Evolutionary conservation across 2,113 vertebrate species (phyloP), one percentile per base, ranked within the genome.

Genomic region (Pygathrix nemaeus): DNA sequence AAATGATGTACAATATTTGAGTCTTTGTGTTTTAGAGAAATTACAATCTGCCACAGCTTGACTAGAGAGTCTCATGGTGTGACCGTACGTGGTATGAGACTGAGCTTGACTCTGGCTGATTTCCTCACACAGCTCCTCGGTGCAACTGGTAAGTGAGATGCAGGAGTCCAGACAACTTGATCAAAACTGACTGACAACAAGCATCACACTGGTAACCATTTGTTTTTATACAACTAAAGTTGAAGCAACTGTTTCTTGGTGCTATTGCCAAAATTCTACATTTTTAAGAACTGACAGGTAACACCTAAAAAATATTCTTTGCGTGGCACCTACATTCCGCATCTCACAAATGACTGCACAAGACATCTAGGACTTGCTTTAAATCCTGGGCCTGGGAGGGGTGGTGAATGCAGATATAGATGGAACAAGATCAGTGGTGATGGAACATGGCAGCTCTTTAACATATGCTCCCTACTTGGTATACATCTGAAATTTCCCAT

Each of bases 281-380:
- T 70, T 66, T 86, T 90, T 87, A 89, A 96, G 81, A 92, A 94
- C n/a, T 79, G 57, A 68, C 10, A 59, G 25, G 43, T 84, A 85
- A 76, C 1, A 70, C 6, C 52, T 87, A 48, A 48, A 75, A 57
- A 40, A 38, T 3, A 20, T 45, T n/a, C 72, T 35, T 3, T n/a
- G 50, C 11, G 2, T 57, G 14, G 50, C 38, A 23, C 16, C 6
- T 35, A 23, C 45, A n/a, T 30, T 48, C 50, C 10, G 25, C 45
- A 59, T 32, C 4, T 38, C 79, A 73, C 23, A 59, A n/a, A 90
- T 13, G 52, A 14, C 45, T 48, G 38, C 52, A 50, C 9, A 23
- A 2, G 35, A 66, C 8, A 30, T 52, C 70, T 52, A 35, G 20
- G 1, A 27, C 27, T 27, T 55, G 57, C 64, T 83, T 95, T 27